Evolutionary conservation across 1,140 invertebrate genomes (phyloP).

Genomic region (silkworm (Bombyx mori)): ASM3026992v2 NC_085109.1:2316501-2317000

Average conservation of each 20-base stretch:
- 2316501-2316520: conserved; percentile 14
- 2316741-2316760: conserved; percentile 17
- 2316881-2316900: conserved; percentile 11
- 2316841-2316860: conserved; percentile 29
- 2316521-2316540: conserved; percentile 2
- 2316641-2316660: conserved; percentile 32
- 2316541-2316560: neutral
- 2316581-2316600: conserved; percentile 32
- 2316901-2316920: conserved; percentile 10
- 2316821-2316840: conserved; percentile 33
- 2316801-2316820: conserved; percentile 11
- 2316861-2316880: conserved; percentile 26
- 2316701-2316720: conserved; percentile 25
- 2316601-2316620: conserved; percentile 26
- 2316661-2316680: conserved; percentile 29
- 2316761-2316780: conserved; percentile 34
- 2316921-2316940: neutral
- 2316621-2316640: conserved; percentile 37
- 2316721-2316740: conserved; percentile 9
- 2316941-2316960: conserved; percentile 22
- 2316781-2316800: conserved; percentile 25
- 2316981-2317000: conserved; percentile 11
- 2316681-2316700: conserved; percentile 30
- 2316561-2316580: neutral
- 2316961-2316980: conserved; percentile 15